Evolutionary conservation across 2,113 vertebrate species (phyloP).

Genomic region (Saguinus imperator): DNA sequence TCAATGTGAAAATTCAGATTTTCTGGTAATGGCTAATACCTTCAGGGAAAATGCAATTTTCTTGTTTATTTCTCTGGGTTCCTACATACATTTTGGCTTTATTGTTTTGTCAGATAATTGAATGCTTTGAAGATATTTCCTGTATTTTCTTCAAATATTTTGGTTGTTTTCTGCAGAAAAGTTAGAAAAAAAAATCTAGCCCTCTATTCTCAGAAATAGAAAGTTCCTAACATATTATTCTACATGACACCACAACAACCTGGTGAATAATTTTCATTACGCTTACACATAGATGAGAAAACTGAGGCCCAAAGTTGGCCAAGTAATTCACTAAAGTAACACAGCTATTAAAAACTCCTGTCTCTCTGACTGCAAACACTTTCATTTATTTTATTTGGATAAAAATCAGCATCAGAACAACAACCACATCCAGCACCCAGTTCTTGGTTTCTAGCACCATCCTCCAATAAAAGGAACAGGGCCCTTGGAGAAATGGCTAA

Average conservation of each 20-base stretch:
- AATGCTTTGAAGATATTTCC: constrained; percentile 10
- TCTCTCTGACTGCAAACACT: neutral
- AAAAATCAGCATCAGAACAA: neutral
- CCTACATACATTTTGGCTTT: neutral
- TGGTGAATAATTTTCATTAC: neutral
- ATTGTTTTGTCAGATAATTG: neutral
- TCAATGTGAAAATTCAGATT: neutral
- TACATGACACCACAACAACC: neutral
- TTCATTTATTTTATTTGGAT: neutral
- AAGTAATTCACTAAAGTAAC: neutral
- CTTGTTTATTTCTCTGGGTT: neutral
- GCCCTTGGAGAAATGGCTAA: neutral
- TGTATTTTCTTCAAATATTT: neutral
- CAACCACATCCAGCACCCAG: neutral
- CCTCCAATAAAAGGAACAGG: neutral
- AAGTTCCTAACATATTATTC: neutral
- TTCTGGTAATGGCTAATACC: neutral
- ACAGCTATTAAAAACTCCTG: neutral
- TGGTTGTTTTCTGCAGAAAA: neutral
- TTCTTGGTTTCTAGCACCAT: neutral
- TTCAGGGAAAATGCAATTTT: neutral
- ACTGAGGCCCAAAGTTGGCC: neutral
- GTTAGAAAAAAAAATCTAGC: neutral
- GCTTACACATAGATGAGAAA: neutral
- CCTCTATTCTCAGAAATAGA: neutral